phyloP scores from a whole-genome alignment of 2,888 invertebrate species.

The Phyto melanocephala region DNA sequence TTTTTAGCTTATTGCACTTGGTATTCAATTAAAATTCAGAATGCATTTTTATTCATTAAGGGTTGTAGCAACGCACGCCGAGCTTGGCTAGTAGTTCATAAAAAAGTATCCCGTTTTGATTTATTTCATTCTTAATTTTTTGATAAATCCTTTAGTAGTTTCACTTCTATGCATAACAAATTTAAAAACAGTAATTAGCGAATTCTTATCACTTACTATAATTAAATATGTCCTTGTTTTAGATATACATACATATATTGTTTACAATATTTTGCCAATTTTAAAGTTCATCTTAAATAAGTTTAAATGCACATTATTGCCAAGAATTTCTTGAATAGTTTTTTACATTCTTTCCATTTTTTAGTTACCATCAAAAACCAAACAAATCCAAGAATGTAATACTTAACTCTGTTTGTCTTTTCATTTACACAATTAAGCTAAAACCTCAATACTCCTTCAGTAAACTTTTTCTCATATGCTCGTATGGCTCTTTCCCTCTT shows the following conservation, averaged over 20 bases:
- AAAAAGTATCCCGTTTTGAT: no score
- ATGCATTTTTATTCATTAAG: no score
- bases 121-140: no score
- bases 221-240: slow-evolving; percentile 21
- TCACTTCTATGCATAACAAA: not conserved
- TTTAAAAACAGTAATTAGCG: not conserved
- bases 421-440: slow-evolving; percentile 4
- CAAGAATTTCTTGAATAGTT: not conserved
- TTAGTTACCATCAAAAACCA: not conserved
- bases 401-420: not conserved
- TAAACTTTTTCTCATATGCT: not conserved
- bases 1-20: no score
- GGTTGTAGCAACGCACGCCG: no score
- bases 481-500: not conserved
- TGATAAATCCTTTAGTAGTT: no score
- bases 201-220: slow-evolving; percentile 6
- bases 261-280: not conserved
- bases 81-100: no score
- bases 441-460: slow-evolving; percentile 25
- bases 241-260: not conserved
- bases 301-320: not conserved
- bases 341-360: not conserved
- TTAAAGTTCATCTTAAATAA: slow-evolving; percentile 15
- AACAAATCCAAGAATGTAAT: not conserved
- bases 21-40: no score